Evolutionary conservation across 1,140 invertebrate species (phyloP).

Genomic region (Brachionus rotundiformis): DNA sequence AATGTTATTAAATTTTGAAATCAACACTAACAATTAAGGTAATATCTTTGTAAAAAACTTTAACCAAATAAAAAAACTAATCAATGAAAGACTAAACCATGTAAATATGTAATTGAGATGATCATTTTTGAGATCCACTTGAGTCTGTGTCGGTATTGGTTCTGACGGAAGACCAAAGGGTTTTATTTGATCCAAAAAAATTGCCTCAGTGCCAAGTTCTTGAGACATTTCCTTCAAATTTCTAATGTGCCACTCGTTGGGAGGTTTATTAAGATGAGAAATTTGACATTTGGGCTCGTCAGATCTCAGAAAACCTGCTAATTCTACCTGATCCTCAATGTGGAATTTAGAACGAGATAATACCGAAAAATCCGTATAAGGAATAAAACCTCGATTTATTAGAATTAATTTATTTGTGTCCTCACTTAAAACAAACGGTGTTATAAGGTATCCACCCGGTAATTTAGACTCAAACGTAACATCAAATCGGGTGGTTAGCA

Average conservation of each 20-base stretch:
- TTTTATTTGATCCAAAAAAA: constrained; percentile 77
- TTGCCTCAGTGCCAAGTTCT: constrained; percentile 69
- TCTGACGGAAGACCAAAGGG: constrained; percentile 67
- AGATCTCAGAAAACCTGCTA: constrained; percentile 71
- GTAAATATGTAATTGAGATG: constrained; percentile 87
- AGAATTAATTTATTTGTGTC: constrained; percentile 68
- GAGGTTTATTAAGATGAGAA: constrained; percentile 67
- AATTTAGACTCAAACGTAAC: not conserved
- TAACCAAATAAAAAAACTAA: not conserved
- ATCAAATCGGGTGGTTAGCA: constrained; percentile 63
- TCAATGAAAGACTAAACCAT: constrained; percentile 70
- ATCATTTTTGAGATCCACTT: constrained; percentile 81
- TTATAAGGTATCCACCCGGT: constrained; percentile 61
- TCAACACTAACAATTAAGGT: not conserved
- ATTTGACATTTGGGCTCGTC: constrained; percentile 68
- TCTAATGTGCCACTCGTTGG: constrained; percentile 67
- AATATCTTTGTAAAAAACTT: constrained; percentile 24
- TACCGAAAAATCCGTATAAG: constrained; percentile 69
- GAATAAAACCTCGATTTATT: constrained; percentile 88
- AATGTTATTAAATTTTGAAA: not conserved
- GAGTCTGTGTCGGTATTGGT: constrained; percentile 86
- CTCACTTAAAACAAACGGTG: constrained; percentile 61
- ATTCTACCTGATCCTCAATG: constrained; percentile 54
- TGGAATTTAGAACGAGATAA: constrained; percentile 62
- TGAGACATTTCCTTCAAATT: constrained; percentile 78